phyloP scores from a whole-genome alignment of 2,888 invertebrate species.

The Caenorhabditis zanzibari region DNA sequence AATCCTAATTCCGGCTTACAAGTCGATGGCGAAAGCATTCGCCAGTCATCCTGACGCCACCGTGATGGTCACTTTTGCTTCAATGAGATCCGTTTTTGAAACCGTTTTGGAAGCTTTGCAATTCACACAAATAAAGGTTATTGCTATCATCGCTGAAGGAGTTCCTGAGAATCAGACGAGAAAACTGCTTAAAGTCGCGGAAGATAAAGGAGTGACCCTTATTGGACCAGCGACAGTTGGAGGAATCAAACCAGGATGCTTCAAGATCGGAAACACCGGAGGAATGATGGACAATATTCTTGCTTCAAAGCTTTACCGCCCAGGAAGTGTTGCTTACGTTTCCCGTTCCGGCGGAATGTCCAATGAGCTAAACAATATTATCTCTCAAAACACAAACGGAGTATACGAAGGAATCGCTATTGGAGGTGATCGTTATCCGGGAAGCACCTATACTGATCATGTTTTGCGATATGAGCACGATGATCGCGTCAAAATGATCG shows the following conservation, averaged over 20 bases:
- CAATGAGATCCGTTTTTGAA: constrained; percentile 96
- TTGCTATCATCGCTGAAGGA: constrained; percentile 99
- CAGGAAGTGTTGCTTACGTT: constrained; percentile 97
- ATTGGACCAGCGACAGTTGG: constrained; percentile 90
- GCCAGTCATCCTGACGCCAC: constrained; percentile 95
- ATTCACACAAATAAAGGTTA: constrained; percentile 91
- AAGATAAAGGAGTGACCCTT: constrained; percentile 91
- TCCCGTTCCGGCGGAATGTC: constrained; percentile 99
- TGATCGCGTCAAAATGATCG: constrained; percentile 91
- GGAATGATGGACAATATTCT: constrained; percentile 99
- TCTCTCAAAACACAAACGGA: constrained; percentile 92
- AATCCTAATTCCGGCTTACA: constrained; percentile 88
- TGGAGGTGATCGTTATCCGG: constrained; percentile 96
- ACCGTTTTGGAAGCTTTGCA: constrained; percentile 95
- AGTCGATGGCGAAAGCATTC: constrained; percentile 97
- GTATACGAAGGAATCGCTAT: constrained; percentile 94
- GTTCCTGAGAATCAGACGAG: constrained; percentile 99
- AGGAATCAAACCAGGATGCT: constrained; percentile 98
- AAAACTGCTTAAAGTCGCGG: constrained; percentile 88
- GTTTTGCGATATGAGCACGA: constrained; percentile 90
- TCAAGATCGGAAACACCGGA: constrained; percentile 97
- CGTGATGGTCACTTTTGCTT: constrained; percentile 96
- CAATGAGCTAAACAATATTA: constrained; percentile 97
- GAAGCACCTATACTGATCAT: constrained; percentile 98
- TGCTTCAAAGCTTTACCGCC: constrained; percentile 95